phyloP scores from a whole-genome alignment of 2,888 invertebrate genomes.

The Leptura quadrifasciata region DNA sequence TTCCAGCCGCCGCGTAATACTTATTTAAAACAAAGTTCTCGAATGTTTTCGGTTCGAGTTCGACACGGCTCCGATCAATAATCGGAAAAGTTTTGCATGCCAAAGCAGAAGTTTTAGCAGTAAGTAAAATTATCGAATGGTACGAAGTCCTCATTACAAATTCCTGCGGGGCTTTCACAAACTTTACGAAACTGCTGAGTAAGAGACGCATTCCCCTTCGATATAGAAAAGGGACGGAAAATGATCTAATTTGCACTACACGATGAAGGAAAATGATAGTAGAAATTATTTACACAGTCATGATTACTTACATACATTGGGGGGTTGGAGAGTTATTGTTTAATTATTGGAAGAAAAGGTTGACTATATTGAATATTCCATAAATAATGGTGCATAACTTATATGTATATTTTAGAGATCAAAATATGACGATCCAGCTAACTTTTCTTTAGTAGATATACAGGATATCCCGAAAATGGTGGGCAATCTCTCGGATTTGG shows the following conservation, averaged over 20 bases:
- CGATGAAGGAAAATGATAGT: conserved; percentile 25
- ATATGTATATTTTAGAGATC: no score
- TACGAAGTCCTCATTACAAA: conserved; percentile 67
- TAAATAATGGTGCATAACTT: no score
- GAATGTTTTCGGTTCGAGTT: conserved; percentile 32
- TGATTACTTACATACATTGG: not conserved
- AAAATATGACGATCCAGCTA: no score
- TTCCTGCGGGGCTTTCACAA: conserved; percentile 64
- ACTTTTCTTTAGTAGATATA: no score
- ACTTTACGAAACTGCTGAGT: conserved; percentile 55
- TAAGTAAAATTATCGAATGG: conserved; percentile 68
- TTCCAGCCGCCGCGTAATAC: not conserved
- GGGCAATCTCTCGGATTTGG: no score
- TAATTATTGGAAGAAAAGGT: not conserved
- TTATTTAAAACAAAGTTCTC: conserved; percentile 21
- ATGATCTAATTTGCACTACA: conserved; percentile 10
- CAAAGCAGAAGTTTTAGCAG: conserved; percentile 67
- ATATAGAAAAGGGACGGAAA: conserved; percentile 27
- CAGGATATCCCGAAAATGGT: no score
- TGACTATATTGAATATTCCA: no score
- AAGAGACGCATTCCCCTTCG: conserved; percentile 43
- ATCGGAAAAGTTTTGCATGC: conserved; percentile 67
- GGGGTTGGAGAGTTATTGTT: not conserved
- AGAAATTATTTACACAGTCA: conserved; percentile 20
- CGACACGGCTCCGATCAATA: conserved; percentile 56